Percentiles rank a stretch among this genome's conserved stretches.
These are phyloP conservation scores for Noturus placidus DNA, from an alignment of 2,113 vertebrate species.

Conservation along the genomic window DNA sequence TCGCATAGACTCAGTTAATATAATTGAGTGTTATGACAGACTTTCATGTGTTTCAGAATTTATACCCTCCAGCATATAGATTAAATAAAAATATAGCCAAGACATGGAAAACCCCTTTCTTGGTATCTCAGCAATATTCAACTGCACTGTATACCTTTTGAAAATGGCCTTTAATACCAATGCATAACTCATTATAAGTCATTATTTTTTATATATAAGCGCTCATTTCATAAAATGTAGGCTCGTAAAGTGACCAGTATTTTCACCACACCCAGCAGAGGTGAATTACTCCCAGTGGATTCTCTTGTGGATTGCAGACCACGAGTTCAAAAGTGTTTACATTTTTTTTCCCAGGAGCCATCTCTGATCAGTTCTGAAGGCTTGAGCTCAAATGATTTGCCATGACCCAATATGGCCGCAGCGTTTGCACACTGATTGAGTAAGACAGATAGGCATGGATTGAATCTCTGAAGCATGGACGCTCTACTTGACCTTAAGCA, in stretches of 20 bases:
- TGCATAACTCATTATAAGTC: slow-evolving; percentile 13
- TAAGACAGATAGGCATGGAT: slow-evolving; percentile 49
- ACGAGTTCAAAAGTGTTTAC: slow-evolving; percentile 20
- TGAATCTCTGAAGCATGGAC: slow-evolving; percentile 43
- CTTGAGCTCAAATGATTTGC: slow-evolving; percentile 48
- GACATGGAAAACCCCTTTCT: background rate
- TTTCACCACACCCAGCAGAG: background rate
- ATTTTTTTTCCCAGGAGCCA: slow-evolving; percentile 35
- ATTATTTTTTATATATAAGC: slow-evolving; percentile 12
- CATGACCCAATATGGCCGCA: slow-evolving; percentile 17
- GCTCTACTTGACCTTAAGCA: slow-evolving; percentile 47
- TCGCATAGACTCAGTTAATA: slow-evolving; percentile 26
- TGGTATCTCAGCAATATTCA: background rate
- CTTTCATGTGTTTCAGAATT: slow-evolving; percentile 40
- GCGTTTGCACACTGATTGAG: slow-evolving; percentile 45
- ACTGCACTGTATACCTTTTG: slow-evolving; percentile 10
- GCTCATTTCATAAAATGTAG: background rate
- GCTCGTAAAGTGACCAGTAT: background rate
- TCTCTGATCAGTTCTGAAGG: slow-evolving; percentile 38
- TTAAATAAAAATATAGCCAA: slow-evolving; percentile 25
- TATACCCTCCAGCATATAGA: slow-evolving; percentile 26
- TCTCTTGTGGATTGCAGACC: slow-evolving; percentile 26
- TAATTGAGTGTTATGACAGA: slow-evolving; percentile 43
- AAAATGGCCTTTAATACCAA: slow-evolving; percentile 17
- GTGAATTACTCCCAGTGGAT: slow-evolving; percentile 19